phyloP scores from a whole-genome alignment of 2,113 vertebrate species.

The Nycticorax nycticorax region DNA sequence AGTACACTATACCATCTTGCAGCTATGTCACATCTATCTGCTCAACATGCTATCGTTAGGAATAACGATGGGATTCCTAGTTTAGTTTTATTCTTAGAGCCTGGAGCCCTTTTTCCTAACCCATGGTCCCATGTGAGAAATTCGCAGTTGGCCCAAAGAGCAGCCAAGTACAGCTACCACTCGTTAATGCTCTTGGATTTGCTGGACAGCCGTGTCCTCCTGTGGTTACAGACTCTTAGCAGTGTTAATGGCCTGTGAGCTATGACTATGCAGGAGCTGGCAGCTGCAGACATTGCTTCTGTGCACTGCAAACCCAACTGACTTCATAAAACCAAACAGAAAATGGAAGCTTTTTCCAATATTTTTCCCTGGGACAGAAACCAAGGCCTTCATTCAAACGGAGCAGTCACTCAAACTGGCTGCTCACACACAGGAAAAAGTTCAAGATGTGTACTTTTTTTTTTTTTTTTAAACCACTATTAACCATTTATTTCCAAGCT shows the following conservation, averaged over 20 bases:
- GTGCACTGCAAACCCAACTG: background rate
- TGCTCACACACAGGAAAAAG: background rate
- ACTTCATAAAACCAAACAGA: background rate
- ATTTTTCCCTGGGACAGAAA: background rate
- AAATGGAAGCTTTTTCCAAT: background rate
- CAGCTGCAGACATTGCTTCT: background rate
- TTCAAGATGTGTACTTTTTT: background rate
- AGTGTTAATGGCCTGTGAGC: background rate
- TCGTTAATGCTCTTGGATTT: background rate
- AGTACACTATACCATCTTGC: no score
- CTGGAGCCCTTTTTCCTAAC: background rate
- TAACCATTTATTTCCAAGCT: background rate
- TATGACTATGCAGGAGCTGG: background rate
- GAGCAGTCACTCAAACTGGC: background rate
- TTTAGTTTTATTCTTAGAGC: background rate
- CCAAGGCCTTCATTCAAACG: background rate
- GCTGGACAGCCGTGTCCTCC: background rate
- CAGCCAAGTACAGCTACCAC: background rate
- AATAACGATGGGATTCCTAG: background rate
- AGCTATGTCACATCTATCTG: background rate
- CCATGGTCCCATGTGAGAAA: background rate
- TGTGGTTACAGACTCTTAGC: background rate
- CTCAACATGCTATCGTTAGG: background rate
- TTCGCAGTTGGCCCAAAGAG: background rate
- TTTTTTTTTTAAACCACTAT: background rate